Evolutionary conservation across 2,113 vertebrate species (phyloP), one percentile per base, ranked within the genome.

Genomic region (Atherinomorus stipes): DNA sequence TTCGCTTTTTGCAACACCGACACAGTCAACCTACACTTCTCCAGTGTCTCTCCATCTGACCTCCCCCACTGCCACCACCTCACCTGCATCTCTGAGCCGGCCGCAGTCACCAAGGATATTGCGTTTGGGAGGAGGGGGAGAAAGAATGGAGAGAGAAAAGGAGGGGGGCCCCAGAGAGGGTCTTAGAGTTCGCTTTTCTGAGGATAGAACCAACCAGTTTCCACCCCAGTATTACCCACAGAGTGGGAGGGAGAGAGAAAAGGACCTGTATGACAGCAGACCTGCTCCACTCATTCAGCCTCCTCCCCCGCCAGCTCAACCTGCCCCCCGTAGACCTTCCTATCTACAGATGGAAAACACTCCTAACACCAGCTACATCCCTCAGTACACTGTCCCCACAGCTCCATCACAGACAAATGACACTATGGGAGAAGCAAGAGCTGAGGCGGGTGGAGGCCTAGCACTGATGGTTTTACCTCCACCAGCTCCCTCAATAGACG

Each of bases 401-500:
- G 83, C 81, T 18, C 84, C 85, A 44, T 44, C 73, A 57, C 86
- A 87, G 40, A 74, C 80, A 49, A 85, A 81, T 57, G 84, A 81
- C 21, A 68, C 40, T 12, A 50, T 67, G 28, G 83, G 52, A 34
- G 77, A 90, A 25, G 59, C 69, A 45, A 70, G 76, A 74, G 74
- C 51, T 11, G 84, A 73, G 3, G 40, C 45, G 0, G 74, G 77
- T n/a, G 80, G 81, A 63, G 93, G 93, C 73, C 91, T 95, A 0
- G 95, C 94, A 4, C 87, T 96, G 50, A 94, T 97, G 81, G 94
- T 96, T 25, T 87, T 97, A 62, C 96, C 96, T 25, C 96, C 96
- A 2, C 96, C 96, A 0, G 95, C 96, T 42, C 96, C 95, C 1
- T 98, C 96, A 26, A 94, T 97, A 74, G 96, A 98, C 12, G 92